These are phyloP conservation scores for Drosophila mettleri DNA, from an alignment of 2,888 invertebrate species.

Conservation along the genomic window DNA sequence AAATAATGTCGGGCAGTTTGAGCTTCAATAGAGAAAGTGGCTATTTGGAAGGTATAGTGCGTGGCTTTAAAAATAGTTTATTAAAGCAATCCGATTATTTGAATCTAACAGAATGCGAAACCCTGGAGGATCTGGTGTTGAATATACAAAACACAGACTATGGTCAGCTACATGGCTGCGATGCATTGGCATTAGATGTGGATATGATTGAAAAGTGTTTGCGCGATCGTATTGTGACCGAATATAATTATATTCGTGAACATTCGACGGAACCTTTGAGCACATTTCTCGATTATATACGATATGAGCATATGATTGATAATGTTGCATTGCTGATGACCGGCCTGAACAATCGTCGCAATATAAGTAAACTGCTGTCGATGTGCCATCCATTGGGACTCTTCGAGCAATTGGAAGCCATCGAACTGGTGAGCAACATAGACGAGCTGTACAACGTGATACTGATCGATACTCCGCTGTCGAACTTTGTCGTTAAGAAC, in stretches of 20 bases:
- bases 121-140: constrained; percentile 97
- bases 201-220: constrained; percentile 98
- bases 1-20: constrained; percentile 84
- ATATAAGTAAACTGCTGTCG: constrained; percentile 97
- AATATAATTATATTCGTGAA: constrained; percentile 97
- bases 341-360: constrained; percentile 97
- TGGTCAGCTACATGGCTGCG: constrained; percentile 97
- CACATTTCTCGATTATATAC: constrained; percentile 98
- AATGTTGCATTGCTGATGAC: constrained; percentile 98
- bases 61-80: constrained; percentile 98
- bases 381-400: constrained; percentile 99
- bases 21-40: constrained; percentile 96
- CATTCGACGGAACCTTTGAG: constrained; percentile 98
- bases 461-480: constrained; percentile 97
- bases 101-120: constrained; percentile 99
- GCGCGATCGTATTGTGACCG: constrained; percentile 97
- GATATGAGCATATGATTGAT: constrained; percentile 99
- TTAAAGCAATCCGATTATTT: constrained; percentile 97
- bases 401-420: constrained; percentile 99
- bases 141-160: constrained; percentile 99
- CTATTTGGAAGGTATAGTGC: constrained; percentile 97
- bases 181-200: constrained; percentile 94
- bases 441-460: constrained; percentile 99
- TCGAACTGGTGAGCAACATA: constrained; percentile 97
- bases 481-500: constrained; percentile 98